These are phyloP conservation scores for Podargus strigoides DNA, from an alignment of 2,797 vertebrate species.

Conservation along the genomic window DNA sequence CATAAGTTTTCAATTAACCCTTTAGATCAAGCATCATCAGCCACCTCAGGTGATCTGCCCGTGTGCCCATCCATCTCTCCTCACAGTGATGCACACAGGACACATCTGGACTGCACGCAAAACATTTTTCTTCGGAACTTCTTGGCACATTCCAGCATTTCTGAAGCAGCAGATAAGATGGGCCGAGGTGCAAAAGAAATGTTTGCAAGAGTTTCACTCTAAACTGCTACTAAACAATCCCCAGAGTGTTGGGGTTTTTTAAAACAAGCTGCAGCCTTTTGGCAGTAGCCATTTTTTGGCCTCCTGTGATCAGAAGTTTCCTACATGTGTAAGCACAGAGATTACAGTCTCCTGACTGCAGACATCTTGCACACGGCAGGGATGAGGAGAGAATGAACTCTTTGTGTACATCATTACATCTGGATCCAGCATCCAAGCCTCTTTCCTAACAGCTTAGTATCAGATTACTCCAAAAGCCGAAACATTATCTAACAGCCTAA, in stretches of 20 bases:
- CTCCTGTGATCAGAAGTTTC: neutral
- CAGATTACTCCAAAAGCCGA: neutral
- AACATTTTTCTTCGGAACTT: neutral
- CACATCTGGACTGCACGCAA: neutral
- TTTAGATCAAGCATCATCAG: neutral
- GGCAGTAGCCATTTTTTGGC: neutral
- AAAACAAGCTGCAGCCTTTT: neutral
- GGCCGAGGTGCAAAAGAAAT: neutral
- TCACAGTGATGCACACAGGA: neutral
- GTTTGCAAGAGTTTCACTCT: neutral
- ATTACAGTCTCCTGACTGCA: neutral
- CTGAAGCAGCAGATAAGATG: neutral
- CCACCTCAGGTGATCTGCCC: neutral
- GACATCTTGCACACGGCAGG: neutral
- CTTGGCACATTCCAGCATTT: neutral
- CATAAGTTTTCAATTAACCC: neutral
- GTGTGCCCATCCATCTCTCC: neutral
- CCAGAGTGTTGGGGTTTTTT: neutral
- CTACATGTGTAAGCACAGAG: neutral
- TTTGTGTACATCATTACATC: neutral
- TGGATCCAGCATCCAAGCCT: neutral
- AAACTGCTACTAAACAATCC: neutral
- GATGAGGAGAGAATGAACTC: neutral
- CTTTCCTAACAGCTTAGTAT: neutral
- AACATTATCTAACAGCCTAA: neutral